Evolutionary conservation across 2,888 invertebrate species (phyloP), one percentile per base, ranked within the genome.

Genomic region (Marronus borbonicus): DNA sequence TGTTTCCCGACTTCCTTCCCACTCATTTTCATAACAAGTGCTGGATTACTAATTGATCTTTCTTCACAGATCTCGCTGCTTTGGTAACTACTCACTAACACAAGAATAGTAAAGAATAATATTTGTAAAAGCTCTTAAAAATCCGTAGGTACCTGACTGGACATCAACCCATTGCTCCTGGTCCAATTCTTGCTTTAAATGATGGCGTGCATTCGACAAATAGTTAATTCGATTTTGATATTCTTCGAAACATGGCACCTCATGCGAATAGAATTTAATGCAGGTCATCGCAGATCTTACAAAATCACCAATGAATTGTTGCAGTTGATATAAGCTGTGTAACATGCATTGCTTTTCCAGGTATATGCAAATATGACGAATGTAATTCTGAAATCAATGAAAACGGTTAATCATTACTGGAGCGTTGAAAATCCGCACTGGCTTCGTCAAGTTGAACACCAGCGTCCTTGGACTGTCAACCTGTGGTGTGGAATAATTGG

Each of bases 211-310:
- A 49, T 92, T 90, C 0, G 90, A 82, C 82, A 93, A 85, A 85
- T 91, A 88, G 81, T 90, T 88, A n/a, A 89, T 86, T 86, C 91
- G 90, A 1, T 87, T 86, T 64, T 89, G 88, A 69, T 93, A 85
- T 81, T 93, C 92, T 0, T 88, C 88, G 83, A 92, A 93, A 65
- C 88, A 90, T 1, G 88, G 88, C 7, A 91, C 91, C 81, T 91
- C 91, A 75, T 92, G 90, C n/a, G 92, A 90, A 87, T 95, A 96
- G 85, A 95, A 93, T 79, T 92, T 91, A 70, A 95, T 94, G 85
- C 95, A 95, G 0, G 95, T 94, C 90, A 95, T 95, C 4, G 95
- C 92, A 0, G 95, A 95, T 75, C 96, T 91, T 52, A 95, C 91
- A 80, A 92, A 92, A 87, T 96, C 95, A 52, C 92, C 92, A 86